phyloP scores from a whole-genome alignment of 2,113 vertebrate species.

The Colossoma macropomum region DNA sequence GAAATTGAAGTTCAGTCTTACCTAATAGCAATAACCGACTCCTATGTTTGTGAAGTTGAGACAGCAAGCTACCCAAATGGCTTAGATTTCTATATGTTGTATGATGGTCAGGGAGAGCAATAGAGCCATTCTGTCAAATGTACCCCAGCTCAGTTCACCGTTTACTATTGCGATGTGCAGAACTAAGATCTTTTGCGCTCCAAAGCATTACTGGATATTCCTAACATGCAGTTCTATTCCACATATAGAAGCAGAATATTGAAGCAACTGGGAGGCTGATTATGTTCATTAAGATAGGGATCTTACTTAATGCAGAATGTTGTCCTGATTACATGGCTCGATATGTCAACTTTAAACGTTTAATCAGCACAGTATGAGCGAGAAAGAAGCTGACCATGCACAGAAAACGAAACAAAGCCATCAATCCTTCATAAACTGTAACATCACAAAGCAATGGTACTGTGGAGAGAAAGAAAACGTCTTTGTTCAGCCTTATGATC shows the following conservation, averaged over 20 bases:
- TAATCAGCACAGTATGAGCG: conserved; percentile 33
- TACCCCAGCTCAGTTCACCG: not conserved
- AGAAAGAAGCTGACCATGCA: conserved; percentile 55
- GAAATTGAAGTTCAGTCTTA: conserved; percentile 15
- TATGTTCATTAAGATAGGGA: conserved; percentile 59
- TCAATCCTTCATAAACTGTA: conserved; percentile 67
- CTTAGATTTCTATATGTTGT: not conserved
- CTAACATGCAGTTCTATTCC: conserved; percentile 13
- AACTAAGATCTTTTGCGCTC: not conserved
- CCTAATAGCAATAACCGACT: conserved; percentile 18
- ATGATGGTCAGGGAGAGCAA: not conserved
- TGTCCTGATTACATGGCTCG: conserved; percentile 70
- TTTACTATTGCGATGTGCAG: conserved; percentile 1
- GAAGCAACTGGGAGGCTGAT: not conserved
- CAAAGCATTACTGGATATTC: conserved; percentile 11
- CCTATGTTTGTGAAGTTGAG: conserved; percentile 22
- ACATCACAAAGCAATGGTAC: conserved; percentile 58
- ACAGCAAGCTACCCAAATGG: conserved; percentile 17
- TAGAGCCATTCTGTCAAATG: not conserved
- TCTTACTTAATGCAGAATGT: conserved; percentile 73
- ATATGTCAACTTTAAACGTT: conserved; percentile 66
- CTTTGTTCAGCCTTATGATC: conserved; percentile 71
- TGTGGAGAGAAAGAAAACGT: conserved; percentile 56
- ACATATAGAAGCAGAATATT: conserved; percentile 15
- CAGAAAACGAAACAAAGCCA: conserved; percentile 49